Base-by-base conservation (phyloP, 2,888 invertebrate genomes). In the Mayetiola destructor region DNA sequence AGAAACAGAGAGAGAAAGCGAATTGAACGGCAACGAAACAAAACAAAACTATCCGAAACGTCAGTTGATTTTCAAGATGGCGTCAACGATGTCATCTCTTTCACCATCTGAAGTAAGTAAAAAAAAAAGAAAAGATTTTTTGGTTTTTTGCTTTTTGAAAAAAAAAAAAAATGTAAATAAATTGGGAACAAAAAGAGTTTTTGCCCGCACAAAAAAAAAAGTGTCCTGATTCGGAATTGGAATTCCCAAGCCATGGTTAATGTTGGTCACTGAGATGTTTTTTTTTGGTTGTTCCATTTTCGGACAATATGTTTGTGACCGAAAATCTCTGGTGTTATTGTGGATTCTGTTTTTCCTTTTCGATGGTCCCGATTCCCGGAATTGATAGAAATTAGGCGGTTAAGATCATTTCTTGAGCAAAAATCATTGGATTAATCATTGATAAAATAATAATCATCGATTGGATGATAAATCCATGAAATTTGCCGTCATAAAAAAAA, bases 71-170 rank as follows among this genome's bases (percentile, higher is more conserved):
- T 42, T 42, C 42, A 42, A 42, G 23, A 42, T 42, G 42, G 42
- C 42, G 42, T 42, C 42, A 23, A 42, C 42, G 42, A 58, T 58
- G 58, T 56, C 59, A 55, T 42, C 59, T 32, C 56, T 58, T 48
- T 59, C 59, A 23, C 59, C 59, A 56, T 59, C 59, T 18, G 59
- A 59, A 57, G 59, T 59, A 56, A 56, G 59, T 59, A 52, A 58
- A 48, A 42, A 42, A 37, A 37, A 37, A 10, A 10, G 10, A 21
- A n/a, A n/a, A n/a, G n/a, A n/a, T n/a, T n/a, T n/a, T n/a, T n/a
- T n/a, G n/a, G n/a, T n/a, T n/a, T n/a, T n/a, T n/a, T n/a, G n/a
- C n/a, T n/a, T n/a, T n/a, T n/a, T n/a, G n/a, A n/a, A n/a, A 21
- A 42, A 21, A 42, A 9, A 42, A 42, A 42, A 10, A 10, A 40